phyloP scores from a whole-genome alignment of 2,797 vertebrate species.

The Sebastes jordani region DNA sequence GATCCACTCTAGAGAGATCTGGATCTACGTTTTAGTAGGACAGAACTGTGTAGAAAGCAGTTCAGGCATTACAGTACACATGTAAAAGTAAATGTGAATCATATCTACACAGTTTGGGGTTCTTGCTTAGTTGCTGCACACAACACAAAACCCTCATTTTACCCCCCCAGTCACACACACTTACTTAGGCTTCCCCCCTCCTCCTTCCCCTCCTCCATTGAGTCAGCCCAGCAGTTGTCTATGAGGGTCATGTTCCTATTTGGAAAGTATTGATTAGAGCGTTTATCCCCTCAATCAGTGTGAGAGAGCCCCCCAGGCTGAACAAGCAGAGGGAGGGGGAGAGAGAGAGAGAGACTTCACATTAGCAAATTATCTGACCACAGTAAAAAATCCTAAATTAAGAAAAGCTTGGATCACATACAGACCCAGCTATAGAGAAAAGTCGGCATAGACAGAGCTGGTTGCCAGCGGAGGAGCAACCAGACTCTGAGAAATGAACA shows the following conservation, averaged over 20 bases:
- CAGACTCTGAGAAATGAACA: no score
- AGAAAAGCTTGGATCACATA: no score
- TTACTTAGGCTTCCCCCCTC: constrained; percentile 36
- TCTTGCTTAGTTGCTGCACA: constrained; percentile 1
- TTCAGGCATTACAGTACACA: background rate
- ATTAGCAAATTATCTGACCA: background rate
- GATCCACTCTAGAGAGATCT: no score
- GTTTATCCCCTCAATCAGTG: constrained; percentile 83
- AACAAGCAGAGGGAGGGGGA: background rate
- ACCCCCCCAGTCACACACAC: background rate
- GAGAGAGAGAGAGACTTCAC: background rate
- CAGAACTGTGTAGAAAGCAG: background rate
- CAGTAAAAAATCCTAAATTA: background rate
- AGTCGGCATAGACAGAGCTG: no score
- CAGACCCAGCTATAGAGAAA: no score
- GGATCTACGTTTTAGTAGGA: no score
- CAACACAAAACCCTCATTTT: constrained; percentile 5
- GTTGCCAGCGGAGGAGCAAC: no score
- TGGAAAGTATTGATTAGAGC: constrained; percentile 88
- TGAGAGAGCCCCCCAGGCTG: constrained; percentile 57
- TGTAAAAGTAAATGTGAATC: background rate
- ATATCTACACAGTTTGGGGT: background rate
- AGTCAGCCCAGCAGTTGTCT: constrained; percentile 82
- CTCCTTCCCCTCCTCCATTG: constrained; percentile 71
- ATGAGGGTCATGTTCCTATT: constrained; percentile 91